These are phyloP conservation scores for Antheraea pernyi DNA, from an alignment of 1,140 invertebrate genomes.

Conservation along the genomic window DNA sequence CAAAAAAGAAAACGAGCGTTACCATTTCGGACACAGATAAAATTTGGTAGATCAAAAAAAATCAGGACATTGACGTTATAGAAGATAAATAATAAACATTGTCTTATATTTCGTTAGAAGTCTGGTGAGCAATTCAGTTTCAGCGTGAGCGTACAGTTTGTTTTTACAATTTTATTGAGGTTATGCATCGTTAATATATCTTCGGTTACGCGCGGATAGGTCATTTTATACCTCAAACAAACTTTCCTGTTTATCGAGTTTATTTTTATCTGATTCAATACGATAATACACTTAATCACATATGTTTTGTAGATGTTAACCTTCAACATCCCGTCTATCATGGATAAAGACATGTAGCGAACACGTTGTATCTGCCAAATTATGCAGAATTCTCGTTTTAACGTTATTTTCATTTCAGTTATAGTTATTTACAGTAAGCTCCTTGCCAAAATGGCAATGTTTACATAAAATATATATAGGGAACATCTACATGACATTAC, in stretches of 20 bases:
- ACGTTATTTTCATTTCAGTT: constrained; percentile 17
- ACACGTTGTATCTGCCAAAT: constrained; percentile 42
- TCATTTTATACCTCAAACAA: constrained; percentile 9
- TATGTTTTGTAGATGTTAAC: background rate
- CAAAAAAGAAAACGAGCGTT: background rate
- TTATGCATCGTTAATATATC: constrained; percentile 13
- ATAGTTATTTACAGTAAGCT: constrained; percentile 24
- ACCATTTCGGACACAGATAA: background rate
- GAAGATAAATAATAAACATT: constrained; percentile 7
- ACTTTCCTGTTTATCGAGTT: constrained; percentile 8
- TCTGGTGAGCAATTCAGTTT: background rate
- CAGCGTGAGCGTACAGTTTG: constrained; percentile 11
- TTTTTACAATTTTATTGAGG: constrained; percentile 11
- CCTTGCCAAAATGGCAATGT: constrained; percentile 22
- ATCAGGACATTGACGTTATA: constrained; percentile 13
- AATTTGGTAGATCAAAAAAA: constrained; percentile 11
- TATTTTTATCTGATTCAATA: constrained; percentile 3
- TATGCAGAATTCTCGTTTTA: constrained; percentile 24
- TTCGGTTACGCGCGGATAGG: constrained; percentile 11
- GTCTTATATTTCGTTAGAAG: constrained; percentile 3
- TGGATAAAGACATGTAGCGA: background rate
- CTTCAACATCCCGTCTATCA: background rate
- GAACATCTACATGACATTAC: too few relatives aligned
- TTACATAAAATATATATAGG: background rate
- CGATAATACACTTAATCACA: constrained; percentile 2